phyloP scores from a whole-genome alignment of 2,797 vertebrate species.

The Linurgus olivaceus region DNA sequence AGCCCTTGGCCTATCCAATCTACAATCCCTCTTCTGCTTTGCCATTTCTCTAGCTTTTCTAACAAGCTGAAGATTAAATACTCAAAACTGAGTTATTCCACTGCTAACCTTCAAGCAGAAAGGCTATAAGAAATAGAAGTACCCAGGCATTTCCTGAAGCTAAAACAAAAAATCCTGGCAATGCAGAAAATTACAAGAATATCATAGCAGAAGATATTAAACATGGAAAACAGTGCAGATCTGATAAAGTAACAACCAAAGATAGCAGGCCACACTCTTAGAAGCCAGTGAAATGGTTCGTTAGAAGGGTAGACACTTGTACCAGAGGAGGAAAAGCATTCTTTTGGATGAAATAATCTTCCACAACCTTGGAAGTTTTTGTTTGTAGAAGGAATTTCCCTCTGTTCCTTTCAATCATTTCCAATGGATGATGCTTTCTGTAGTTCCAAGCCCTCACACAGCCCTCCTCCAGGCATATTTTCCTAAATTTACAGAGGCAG shows the following conservation, averaged over 20 bases:
- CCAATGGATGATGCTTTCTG: background rate
- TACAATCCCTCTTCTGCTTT: background rate
- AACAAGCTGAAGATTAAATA: background rate
- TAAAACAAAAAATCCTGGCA: background rate
- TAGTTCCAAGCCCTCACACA: background rate
- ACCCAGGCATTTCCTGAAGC: background rate
- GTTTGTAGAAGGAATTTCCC: background rate
- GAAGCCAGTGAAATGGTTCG: background rate
- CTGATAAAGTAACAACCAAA: background rate
- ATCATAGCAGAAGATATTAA: background rate
- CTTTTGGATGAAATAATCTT: background rate
- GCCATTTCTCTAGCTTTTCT: background rate
- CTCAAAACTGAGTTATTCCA: background rate
- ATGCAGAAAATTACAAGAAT: background rate
- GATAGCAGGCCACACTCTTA: accelerated
- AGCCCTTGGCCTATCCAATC: background rate
- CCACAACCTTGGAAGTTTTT: background rate
- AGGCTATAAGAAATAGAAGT: background rate
- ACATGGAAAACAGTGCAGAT: background rate
- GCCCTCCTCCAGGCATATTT: background rate
- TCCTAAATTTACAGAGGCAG: background rate
- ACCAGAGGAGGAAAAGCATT: background rate
- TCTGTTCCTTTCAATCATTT: background rate
- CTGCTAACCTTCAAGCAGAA: background rate
- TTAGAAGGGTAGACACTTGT: background rate